These are phyloP conservation scores for Luidia sarsii DNA, from an alignment of 53 echinoderm and acorn worm genomes.

Conservation along the genomic window DNA sequence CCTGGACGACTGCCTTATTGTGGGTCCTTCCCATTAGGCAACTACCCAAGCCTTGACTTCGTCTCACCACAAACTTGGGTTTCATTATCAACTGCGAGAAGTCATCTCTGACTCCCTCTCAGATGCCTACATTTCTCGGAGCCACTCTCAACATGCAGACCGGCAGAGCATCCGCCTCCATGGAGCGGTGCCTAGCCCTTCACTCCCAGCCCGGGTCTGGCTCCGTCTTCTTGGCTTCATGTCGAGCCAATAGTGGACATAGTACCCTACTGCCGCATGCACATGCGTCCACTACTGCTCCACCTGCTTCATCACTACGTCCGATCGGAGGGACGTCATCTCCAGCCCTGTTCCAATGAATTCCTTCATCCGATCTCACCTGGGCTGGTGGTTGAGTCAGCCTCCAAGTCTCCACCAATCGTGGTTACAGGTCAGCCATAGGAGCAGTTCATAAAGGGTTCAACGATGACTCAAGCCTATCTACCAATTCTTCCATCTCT, in stretches of 20 bases:
- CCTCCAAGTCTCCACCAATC: too few species aligned
- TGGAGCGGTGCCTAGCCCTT: neutral
- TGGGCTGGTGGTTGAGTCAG: too few species aligned
- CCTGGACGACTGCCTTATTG: slow-evolving; percentile 21
- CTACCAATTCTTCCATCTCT: too few species aligned
- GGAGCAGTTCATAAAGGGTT: too few species aligned
- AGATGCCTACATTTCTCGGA: neutral
- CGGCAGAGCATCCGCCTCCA: slow-evolving; percentile 8
- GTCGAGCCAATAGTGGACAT: slow-evolving; percentile 47
- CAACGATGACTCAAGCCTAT: too few species aligned
- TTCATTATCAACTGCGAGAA: slow-evolving; percentile 15
- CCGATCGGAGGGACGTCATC: too few species aligned
- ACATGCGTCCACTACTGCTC: too few species aligned
- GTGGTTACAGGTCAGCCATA: too few species aligned
- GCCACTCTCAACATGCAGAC: neutral
- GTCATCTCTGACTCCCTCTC: neutral
- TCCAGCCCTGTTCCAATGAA: too few species aligned
- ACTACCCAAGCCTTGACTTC: neutral
- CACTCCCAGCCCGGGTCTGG: slow-evolving; percentile 18
- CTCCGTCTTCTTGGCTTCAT: slow-evolving; percentile 32
- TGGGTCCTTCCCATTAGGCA: neutral
- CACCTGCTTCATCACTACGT: too few species aligned
- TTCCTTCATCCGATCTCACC: too few species aligned
- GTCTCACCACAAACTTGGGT: neutral
- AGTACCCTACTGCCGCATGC: slow-evolving; percentile 35